Percentiles rank a stretch among this genome's conserved stretches.
These are phyloP conservation scores for Nylanderia fulva DNA, from an alignment of 1,140 invertebrate genomes.

Conservation along the genomic window DNA sequence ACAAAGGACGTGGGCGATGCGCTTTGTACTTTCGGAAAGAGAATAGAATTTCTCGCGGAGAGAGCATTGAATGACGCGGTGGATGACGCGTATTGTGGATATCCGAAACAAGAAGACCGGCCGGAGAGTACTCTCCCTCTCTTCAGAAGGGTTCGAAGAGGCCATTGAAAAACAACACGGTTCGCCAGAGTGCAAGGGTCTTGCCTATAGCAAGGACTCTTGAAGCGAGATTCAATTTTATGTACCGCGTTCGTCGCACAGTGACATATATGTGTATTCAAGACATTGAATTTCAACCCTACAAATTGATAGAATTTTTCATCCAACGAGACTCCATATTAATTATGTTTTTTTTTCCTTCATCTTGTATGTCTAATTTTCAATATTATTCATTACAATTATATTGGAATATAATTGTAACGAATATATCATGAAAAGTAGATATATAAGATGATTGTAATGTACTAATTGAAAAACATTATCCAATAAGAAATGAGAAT, in stretches of 20 bases:
- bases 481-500: too few relatives aligned
- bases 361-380: not conserved
- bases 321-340: not conserved
- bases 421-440: too few relatives aligned
- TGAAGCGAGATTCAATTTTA: slow-evolving; percentile 40
- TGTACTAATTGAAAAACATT: too few relatives aligned
- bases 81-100: slow-evolving; percentile 70
- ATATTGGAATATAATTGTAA: too few relatives aligned
- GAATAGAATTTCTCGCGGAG: slow-evolving; percentile 63
- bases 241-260: not conserved
- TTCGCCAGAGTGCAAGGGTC: slow-evolving; percentile 38
- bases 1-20: slow-evolving; percentile 70
- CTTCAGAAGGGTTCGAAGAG: slow-evolving; percentile 17
- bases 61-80: slow-evolving; percentile 34
- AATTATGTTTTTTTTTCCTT: not conserved
- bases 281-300: slow-evolving; percentile 25
- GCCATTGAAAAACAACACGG: slow-evolving; percentile 49
- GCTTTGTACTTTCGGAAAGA: slow-evolving; percentile 73
- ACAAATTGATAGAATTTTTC: not conserved
- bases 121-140: slow-evolving; percentile 36
- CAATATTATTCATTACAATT: not conserved
- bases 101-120: slow-evolving; percentile 68
- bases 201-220: slow-evolving; percentile 23
- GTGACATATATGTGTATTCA: slow-evolving; percentile 29
- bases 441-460: too few relatives aligned